Percentiles rank a stretch among this genome's conserved stretches.
phyloP scores from a whole-genome alignment of 2,113 vertebrate species.

The Rousettus leschenaultii region DNA sequence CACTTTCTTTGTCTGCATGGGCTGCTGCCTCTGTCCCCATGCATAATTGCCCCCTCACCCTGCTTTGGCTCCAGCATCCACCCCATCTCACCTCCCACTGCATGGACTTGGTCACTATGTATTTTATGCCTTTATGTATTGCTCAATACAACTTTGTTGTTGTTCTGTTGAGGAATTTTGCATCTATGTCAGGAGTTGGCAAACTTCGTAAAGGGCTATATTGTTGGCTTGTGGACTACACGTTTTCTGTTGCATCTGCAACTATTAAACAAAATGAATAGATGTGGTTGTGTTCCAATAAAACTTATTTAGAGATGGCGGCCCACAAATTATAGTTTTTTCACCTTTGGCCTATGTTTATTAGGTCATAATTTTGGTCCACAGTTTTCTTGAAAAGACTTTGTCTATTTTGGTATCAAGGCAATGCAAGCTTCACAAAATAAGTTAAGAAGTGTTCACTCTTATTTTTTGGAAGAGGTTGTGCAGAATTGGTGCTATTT shows the following conservation, averaged over 20 bases:
- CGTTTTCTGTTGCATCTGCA: background rate
- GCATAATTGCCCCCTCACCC: background rate
- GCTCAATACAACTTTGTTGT: background rate
- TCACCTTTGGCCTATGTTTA: background rate
- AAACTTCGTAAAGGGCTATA: background rate
- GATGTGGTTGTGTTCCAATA: background rate
- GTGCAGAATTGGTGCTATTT: background rate
- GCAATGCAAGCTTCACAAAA: background rate
- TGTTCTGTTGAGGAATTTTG: background rate
- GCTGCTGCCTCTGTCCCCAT: background rate
- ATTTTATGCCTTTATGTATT: background rate
- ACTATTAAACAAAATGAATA: background rate
- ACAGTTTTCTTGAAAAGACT: background rate
- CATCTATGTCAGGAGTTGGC: background rate
- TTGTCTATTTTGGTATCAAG: background rate
- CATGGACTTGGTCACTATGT: background rate
- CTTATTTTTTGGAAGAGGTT: background rate
- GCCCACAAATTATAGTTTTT: background rate
- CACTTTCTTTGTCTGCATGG: background rate
- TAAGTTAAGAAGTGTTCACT: background rate
- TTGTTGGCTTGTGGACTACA: too few species aligned
- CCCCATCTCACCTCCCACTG: background rate
- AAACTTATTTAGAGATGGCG: background rate
- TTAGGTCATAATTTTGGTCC: background rate
- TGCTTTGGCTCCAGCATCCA: background rate